Conservation (phyloP, 2,113 vertebrate genomes). For the Dermatemys mawii region DNA sequence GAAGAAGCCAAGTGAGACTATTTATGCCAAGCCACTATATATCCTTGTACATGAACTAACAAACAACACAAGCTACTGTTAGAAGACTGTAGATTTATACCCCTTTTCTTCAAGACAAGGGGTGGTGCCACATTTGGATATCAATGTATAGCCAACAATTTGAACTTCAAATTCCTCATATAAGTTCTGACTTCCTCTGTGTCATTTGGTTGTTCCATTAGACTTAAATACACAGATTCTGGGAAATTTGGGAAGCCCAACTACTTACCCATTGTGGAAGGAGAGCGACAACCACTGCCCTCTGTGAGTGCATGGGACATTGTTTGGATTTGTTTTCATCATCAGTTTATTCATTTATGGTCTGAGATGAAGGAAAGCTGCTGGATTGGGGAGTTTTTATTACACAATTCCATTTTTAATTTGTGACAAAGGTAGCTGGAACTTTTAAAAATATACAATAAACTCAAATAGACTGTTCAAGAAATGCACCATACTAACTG, state of each 20-base stretch:
- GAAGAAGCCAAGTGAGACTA: background rate
- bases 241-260: background rate
- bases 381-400: background rate
- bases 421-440: background rate
- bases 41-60: fast-evolving
- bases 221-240: background rate
- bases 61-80: background rate
- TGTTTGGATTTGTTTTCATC: background rate
- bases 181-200: background rate
- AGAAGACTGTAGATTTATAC: background rate
- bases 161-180: background rate
- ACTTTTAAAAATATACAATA: background rate
- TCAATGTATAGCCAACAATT: background rate
- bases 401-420: background rate
- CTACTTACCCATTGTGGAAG: background rate
- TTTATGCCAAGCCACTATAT: background rate
- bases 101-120: background rate
- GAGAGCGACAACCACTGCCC: fast-evolving
- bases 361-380: background rate
- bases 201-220: background rate
- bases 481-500: background rate
- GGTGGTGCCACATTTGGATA: background rate
- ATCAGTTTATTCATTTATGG: background rate
- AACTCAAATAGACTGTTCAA: background rate
- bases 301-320: background rate